phyloP scores from a whole-genome alignment of 1,140 invertebrate species.

The Hylaeus volcanicus region DNA sequence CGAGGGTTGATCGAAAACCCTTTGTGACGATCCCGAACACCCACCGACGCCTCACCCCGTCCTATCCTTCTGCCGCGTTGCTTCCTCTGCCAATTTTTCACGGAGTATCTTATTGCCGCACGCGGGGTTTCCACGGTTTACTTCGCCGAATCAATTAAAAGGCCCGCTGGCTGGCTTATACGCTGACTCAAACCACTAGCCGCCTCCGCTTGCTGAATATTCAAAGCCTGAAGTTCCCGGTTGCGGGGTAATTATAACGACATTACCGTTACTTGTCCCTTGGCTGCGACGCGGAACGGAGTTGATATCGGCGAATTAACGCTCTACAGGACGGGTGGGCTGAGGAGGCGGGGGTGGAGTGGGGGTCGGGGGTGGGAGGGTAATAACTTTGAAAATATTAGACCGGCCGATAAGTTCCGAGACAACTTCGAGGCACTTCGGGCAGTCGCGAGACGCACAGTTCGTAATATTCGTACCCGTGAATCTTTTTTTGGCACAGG shows the following conservation, averaged over 20 bases:
- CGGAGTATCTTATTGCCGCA: slow-evolving; percentile 14
- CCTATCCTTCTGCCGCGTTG: not conserved
- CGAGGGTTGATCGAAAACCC: slow-evolving; percentile 19
- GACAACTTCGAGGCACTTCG: not conserved
- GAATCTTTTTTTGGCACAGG: too few relatives aligned
- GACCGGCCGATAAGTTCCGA: not conserved
- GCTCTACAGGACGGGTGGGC: not conserved
- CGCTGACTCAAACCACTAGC: slow-evolving; percentile 38
- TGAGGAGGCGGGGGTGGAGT: too few relatives aligned
- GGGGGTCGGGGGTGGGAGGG: too few relatives aligned
- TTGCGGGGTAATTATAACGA: slow-evolving; percentile 43
- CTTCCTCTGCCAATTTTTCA: not conserved
- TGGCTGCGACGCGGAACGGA: slow-evolving; percentile 11
- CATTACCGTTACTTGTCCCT: slow-evolving; percentile 48
- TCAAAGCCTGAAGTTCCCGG: slow-evolving; percentile 38
- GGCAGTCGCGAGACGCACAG: too few relatives aligned
- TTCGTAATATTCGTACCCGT: too few relatives aligned
- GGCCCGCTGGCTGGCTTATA: slow-evolving; percentile 1
- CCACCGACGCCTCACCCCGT: not conserved
- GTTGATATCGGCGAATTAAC: slow-evolving; percentile 48
- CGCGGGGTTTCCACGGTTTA: slow-evolving; percentile 2
- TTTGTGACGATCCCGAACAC: slow-evolving; percentile 14
- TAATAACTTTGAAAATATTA: slow-evolving; percentile 42
- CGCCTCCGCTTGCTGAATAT: slow-evolving; percentile 39
- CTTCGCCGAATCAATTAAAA: slow-evolving; percentile 21